These are phyloP conservation scores for Cyanoderma ruficeps DNA, from an alignment of 2,113 vertebrate genomes.

Conservation along the genomic window DNA sequence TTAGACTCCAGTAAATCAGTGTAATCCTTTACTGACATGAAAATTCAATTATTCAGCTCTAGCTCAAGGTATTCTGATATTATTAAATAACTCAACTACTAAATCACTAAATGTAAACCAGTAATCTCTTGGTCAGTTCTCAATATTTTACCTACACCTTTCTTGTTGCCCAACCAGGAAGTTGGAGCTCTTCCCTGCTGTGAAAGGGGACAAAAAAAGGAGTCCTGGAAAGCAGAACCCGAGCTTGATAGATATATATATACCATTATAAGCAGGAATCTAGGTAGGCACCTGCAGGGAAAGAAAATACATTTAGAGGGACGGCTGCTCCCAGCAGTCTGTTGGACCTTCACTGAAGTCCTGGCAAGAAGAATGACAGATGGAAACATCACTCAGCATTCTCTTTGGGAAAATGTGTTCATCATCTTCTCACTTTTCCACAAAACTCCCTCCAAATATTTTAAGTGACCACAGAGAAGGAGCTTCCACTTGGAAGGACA, in stretches of 20 bases:
- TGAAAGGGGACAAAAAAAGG: background rate
- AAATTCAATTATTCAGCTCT: background rate
- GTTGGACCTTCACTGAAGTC: background rate
- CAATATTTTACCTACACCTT: background rate
- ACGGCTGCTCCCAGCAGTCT: background rate
- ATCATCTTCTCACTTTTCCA: background rate
- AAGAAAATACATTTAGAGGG: background rate
- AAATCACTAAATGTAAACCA: background rate
- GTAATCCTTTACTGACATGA: background rate
- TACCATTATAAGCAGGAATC: background rate
- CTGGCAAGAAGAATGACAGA: background rate
- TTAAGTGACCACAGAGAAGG: background rate
- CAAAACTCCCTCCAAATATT: background rate
- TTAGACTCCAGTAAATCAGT: background rate
- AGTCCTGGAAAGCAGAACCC: background rate
- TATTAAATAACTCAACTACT: background rate
- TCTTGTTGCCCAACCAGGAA: background rate
- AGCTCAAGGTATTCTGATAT: background rate
- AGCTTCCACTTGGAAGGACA: background rate
- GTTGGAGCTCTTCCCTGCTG: background rate
- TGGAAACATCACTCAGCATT: background rate
- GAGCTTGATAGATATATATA: background rate
- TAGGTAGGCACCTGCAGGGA: background rate
- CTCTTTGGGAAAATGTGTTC: background rate
- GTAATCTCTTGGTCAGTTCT: background rate